Percentiles rank a stretch among this genome's conserved stretches.
Conservation (phyloP, 2,888 invertebrate genomes). For the Heliconius charithonia region DNA sequence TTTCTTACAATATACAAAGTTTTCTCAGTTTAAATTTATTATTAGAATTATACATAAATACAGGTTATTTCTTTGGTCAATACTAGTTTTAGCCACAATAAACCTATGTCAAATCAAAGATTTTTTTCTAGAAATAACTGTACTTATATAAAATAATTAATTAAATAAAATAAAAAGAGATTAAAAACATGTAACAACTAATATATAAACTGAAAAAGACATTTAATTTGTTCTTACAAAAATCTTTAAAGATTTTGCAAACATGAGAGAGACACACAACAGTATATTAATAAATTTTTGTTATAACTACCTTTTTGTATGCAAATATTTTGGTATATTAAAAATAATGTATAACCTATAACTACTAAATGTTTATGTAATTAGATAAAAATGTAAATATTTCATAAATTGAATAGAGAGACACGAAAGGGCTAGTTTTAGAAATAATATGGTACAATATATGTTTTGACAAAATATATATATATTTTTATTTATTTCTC, state of each 20-base stretch:
- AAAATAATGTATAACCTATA: constrained; percentile 40
- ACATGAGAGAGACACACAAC: constrained; percentile 2
- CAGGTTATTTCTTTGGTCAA: constrained; percentile 2
- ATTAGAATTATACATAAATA: constrained; percentile 4
- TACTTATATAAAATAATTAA: constrained; percentile 9
- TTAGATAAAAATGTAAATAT: constrained; percentile 50
- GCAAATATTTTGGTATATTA: constrained; percentile 30
- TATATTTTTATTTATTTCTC: constrained; percentile 36
- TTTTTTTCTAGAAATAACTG: neutral
- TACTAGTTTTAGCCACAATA: constrained; percentile 11
- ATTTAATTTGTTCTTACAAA: constrained; percentile 18
- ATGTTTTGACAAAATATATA: constrained; percentile 50
- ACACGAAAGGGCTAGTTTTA: constrained; percentile 48
- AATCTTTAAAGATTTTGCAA: constrained; percentile 11
- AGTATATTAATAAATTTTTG: constrained; percentile 3
- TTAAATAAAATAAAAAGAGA: constrained; percentile 21
- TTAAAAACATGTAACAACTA: constrained; percentile 18
- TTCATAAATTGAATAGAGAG: constrained; percentile 42
- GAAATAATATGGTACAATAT: constrained; percentile 51
- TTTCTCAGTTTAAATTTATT: constrained; percentile 20
- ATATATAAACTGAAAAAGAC: neutral
- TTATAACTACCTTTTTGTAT: constrained; percentile 6
- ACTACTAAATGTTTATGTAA: constrained; percentile 43
- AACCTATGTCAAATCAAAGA: constrained; percentile 15
- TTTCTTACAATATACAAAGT: constrained; percentile 32